These are phyloP conservation scores for Xiphophorus maculatus DNA, from an alignment of 2,113 vertebrate genomes.

Conservation along the genomic window DNA sequence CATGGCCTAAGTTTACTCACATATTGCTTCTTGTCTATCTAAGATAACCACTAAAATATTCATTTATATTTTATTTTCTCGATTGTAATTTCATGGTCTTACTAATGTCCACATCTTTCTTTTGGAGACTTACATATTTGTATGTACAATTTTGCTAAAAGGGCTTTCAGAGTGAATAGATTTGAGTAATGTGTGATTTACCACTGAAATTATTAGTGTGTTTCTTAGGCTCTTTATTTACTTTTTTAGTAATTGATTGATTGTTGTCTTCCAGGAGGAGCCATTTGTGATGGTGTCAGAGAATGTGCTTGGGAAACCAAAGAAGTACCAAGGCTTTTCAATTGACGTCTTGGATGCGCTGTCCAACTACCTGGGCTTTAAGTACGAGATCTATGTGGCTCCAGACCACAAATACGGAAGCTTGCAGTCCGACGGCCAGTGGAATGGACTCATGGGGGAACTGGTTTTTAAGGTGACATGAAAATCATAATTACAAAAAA, in stretches of 20 bases:
- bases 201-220: conserved; percentile 39
- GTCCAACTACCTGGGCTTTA: conserved; percentile 95
- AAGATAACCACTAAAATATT: not conserved
- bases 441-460: conserved; percentile 97
- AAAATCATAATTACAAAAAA: not conserved
- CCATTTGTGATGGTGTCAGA: conserved; percentile 99
- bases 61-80: not conserved
- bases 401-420: conserved; percentile 97
- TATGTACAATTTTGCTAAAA: too few species aligned
- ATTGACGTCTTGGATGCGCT: conserved; percentile 96
- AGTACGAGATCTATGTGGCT: conserved; percentile 96
- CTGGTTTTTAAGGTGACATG: conserved; percentile 93
- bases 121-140: not conserved
- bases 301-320: conserved; percentile 96
- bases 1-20: not conserved
- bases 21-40: not conserved
- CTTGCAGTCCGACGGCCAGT: conserved; percentile 91
- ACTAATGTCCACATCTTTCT: not conserved
- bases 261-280: conserved; percentile 87
- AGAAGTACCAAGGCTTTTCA: conserved; percentile 97
- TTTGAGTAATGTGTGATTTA: conserved; percentile 50
- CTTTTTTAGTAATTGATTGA: conserved; percentile 33
- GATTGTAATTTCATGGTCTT: conserved; percentile 26
- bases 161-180: conserved; percentile 2
- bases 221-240: conserved; percentile 37